These are phyloP conservation scores for Acleris literana DNA, from an alignment of 2,888 invertebrate species.

Conservation along the genomic window DNA sequence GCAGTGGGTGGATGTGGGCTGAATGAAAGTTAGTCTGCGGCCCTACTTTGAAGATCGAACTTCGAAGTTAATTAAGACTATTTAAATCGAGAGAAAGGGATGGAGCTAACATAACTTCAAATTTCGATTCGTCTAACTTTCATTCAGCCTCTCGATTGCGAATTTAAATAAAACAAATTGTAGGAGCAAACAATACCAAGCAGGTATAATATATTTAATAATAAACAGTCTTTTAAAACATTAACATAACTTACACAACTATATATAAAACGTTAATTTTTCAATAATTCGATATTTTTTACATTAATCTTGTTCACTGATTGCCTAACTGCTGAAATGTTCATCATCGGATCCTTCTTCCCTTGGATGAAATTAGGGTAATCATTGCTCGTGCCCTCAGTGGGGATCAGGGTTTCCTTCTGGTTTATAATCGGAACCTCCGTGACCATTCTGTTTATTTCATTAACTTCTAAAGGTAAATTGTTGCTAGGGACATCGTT, in stretches of 20 bases:
- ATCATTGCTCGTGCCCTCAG: slow-evolving; percentile 55
- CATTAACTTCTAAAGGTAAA: slow-evolving; percentile 58
- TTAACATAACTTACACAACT: slow-evolving; percentile 21
- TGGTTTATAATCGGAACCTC: slow-evolving; percentile 68
- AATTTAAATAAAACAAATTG: slow-evolving; percentile 7
- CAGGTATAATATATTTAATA: slow-evolving; percentile 31
- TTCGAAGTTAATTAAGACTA: too few species aligned
- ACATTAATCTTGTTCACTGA: slow-evolving; percentile 77
- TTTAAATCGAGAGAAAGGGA: too few species aligned
- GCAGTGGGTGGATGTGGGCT: too few species aligned
- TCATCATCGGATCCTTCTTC: slow-evolving; percentile 78
- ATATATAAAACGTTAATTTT: slow-evolving; percentile 54
- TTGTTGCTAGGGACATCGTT: slow-evolving; percentile 62
- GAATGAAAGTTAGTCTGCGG: too few species aligned
- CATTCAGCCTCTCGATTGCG: too few species aligned
- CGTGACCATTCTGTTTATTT: slow-evolving; percentile 65
- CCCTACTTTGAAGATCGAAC: too few species aligned
- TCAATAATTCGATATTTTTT: slow-evolving; percentile 79
- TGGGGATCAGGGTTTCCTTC: slow-evolving; percentile 55
- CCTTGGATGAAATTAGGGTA: slow-evolving; percentile 68
- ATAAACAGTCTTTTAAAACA: slow-evolving; percentile 37
- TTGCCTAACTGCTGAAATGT: slow-evolving; percentile 68
- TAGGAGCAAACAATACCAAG: slow-evolving; percentile 11
- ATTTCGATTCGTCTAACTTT: too few species aligned
- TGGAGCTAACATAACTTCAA: too few species aligned